phyloP scores from a whole-genome alignment of 2,888 invertebrate genomes.

The Zygaena filipendulae region DNA sequence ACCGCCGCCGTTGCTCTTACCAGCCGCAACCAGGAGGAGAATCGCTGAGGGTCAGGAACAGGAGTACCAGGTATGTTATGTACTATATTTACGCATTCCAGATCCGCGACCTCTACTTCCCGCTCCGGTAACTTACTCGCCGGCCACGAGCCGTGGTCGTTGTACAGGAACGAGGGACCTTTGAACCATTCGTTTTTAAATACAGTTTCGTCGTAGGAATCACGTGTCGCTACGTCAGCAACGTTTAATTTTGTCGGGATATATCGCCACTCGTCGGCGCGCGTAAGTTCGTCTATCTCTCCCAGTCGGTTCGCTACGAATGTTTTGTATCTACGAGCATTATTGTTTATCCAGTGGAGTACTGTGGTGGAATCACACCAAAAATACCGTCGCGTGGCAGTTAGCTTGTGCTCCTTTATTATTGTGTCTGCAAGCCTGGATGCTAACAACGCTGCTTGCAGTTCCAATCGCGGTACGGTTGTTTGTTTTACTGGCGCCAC shows the following conservation, averaged over 20 bases:
- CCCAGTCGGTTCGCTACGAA: constrained; percentile 18
- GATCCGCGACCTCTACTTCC: too few relatives aligned
- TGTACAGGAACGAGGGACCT: too few relatives aligned
- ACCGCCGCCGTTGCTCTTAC: constrained; percentile 5
- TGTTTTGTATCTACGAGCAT: constrained; percentile 14
- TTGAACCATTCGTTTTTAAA: too few relatives aligned
- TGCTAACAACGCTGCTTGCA: constrained; percentile 16
- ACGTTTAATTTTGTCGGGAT: constrained; percentile 19
- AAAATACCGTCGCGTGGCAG: constrained; percentile 1
- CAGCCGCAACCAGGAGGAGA: constrained; percentile 10
- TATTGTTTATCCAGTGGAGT: constrained; percentile 17
- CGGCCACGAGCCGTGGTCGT: too few relatives aligned
- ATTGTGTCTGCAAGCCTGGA: constrained; percentile 12
- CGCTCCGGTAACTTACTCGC: too few relatives aligned
- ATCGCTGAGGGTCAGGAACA: constrained; percentile 7
- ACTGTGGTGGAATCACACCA: constrained; percentile 19
- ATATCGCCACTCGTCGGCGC: constrained; percentile 19
- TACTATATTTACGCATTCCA: too few relatives aligned
- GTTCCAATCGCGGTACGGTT: constrained; percentile 11
- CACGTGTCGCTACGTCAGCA: constrained; percentile 13
- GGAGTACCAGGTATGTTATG: too few relatives aligned
- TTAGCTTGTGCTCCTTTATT: constrained; percentile 7
- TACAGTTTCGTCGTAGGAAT: neutral
- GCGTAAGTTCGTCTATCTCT: constrained; percentile 18
- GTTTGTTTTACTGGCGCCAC: constrained; percentile 11